Percentiles rank a stretch among this genome's conserved stretches.
Evolutionary conservation across 53 echinoderm and acorn worm genomes (phyloP).

Genomic region (Temnopleurus reevesii): DNA sequence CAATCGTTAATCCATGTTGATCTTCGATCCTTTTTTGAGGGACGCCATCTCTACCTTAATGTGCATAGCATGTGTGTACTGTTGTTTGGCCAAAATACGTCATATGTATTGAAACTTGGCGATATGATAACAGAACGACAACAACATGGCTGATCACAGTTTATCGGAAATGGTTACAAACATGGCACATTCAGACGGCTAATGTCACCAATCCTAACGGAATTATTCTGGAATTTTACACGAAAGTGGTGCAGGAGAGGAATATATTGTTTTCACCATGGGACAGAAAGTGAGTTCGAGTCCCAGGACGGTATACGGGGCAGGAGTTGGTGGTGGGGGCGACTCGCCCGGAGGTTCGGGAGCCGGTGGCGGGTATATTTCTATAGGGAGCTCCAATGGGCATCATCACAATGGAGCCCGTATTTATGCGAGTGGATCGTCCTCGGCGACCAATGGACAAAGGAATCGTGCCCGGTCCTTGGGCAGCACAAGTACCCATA

Average conservation of each 20-base stretch:
- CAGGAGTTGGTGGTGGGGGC: conserved; percentile 36
- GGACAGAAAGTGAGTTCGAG: conserved; percentile 98
- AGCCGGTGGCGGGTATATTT: conserved; percentile 57
- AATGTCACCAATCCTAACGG: conserved; percentile 6
- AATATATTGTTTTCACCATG: conserved; percentile 52
- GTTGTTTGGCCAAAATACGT: conserved; percentile 36
- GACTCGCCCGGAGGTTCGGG: conserved; percentile 48
- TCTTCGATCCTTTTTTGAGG: too few relatives aligned
- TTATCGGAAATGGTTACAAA: not conserved
- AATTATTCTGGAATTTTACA: conserved; percentile 47
- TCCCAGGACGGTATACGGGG: conserved; percentile 71
- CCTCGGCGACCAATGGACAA: conserved; percentile 47
- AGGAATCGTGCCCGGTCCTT: conserved; percentile 63
- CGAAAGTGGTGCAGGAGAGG: conserved; percentile 14
- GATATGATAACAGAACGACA: conserved; percentile 21
- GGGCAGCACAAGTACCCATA: conserved; percentile 67
- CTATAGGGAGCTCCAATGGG: conserved; percentile 74
- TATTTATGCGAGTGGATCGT: conserved; percentile 62
- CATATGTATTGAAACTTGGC: conserved; percentile 22
- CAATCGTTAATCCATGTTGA: too few relatives aligned
- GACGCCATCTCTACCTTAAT: conserved; percentile 17
- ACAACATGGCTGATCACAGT: conserved; percentile 43
- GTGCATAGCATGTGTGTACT: not conserved
- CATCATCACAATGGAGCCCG: conserved; percentile 60
- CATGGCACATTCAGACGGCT: conserved; percentile 1